These are phyloP conservation scores for Macrocentrus cingulum DNA, from an alignment of 1,140 invertebrate genomes.

Conservation along the genomic window DNA sequence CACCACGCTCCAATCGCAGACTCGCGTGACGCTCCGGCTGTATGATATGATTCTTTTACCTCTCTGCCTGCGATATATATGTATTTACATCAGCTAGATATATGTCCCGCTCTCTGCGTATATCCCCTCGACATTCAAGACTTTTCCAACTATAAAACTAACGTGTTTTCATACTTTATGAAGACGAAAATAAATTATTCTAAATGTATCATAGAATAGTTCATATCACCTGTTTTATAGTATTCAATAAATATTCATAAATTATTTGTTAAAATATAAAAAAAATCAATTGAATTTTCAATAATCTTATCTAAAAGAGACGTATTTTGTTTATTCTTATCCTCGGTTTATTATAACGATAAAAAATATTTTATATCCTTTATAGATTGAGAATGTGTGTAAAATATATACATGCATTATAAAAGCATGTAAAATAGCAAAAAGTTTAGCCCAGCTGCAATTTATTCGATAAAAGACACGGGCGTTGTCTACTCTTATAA, in stretches of 20 bases:
- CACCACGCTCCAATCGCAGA: constrained; percentile 37
- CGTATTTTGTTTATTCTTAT: no score
- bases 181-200: no score
- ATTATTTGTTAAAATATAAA: no score
- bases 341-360: no score
- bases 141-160: constrained; percentile 6
- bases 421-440: constrained; percentile 26
- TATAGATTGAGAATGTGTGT: not conserved
- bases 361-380: no score
- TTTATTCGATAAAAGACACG: constrained; percentile 28
- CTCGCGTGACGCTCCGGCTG: constrained; percentile 44
- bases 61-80: not conserved
- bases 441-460: constrained; percentile 23
- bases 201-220: no score
- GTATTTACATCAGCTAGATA: not conserved
- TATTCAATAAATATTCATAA: no score
- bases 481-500: constrained; percentile 33
- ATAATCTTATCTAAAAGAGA: no score
- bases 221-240: no score
- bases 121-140: not conserved
- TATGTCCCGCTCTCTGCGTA: not conserved
- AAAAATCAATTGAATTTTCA: no score
- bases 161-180: not conserved
- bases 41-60: constrained; percentile 20
- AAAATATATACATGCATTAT: constrained; percentile 2